Percentiles rank a stretch among this genome's conserved stretches.
phyloP scores from a whole-genome alignment of 2,113 vertebrate species.

The Cephalopterus ornatus region DNA sequence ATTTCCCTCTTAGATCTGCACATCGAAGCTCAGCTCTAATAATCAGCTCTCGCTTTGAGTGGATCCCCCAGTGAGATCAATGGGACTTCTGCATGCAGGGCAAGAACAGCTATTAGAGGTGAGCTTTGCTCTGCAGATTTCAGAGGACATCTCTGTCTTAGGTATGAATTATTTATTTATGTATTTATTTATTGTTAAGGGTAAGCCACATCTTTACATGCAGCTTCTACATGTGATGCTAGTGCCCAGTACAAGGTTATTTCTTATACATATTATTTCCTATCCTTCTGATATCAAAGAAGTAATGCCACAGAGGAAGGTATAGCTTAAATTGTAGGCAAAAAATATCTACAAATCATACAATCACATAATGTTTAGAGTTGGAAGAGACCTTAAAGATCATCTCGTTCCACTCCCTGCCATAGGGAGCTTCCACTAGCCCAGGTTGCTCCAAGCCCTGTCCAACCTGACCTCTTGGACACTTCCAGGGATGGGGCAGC shows the following conservation, averaged over 20 bases:
- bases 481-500: background rate
- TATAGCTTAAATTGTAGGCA: background rate
- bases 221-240: background rate
- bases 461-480: background rate
- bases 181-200: background rate
- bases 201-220: background rate
- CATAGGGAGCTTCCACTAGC: background rate
- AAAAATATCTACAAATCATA: background rate
- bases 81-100: background rate
- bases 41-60: conserved; percentile 9
- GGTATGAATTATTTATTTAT: background rate
- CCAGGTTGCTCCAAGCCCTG: background rate
- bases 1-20: background rate
- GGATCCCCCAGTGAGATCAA: conserved; percentile 26
- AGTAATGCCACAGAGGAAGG: background rate
- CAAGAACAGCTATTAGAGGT: background rate
- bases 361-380: background rate
- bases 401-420: accelerated
- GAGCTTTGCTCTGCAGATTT: background rate
- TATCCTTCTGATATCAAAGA: background rate
- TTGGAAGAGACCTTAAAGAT: too few species aligned
- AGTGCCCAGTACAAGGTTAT: accelerated
- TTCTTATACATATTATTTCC: background rate
- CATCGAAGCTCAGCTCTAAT: background rate
- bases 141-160: background rate